Percentiles rank a stretch among this genome's conserved stretches.
phyloP scores from a whole-genome alignment of 35 echinoderm and acorn worm genomes.

The Anneissia japonica region DNA sequence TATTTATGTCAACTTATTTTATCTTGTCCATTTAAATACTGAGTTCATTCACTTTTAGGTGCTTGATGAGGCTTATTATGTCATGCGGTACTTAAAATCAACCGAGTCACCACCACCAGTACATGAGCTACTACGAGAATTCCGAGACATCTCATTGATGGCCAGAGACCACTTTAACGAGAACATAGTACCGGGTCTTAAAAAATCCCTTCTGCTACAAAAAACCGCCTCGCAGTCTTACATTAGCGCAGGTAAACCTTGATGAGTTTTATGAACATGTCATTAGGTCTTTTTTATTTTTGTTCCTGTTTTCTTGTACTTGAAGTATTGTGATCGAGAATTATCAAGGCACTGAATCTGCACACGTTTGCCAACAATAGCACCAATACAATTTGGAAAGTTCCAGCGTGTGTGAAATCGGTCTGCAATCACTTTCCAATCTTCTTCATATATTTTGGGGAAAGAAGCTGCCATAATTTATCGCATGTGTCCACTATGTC shows the following conservation, averaged over 20 bases:
- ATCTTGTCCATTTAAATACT: neutral
- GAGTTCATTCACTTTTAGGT: conserved; percentile 38
- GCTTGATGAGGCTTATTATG: conserved; percentile 75
- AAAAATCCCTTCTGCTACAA: conserved; percentile 20
- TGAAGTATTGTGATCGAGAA: conserved; percentile 17
- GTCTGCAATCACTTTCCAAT: conserved; percentile 40
- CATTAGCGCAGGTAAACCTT: neutral
- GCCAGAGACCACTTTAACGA: conserved; percentile 98
- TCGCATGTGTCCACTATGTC: too few species aligned
- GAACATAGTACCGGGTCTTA: conserved; percentile 80
- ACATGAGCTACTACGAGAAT: conserved; percentile 84
- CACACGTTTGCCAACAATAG: conserved; percentile 46
- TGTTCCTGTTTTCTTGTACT: conserved; percentile 43
- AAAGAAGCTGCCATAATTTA: too few species aligned
- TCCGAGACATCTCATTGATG: conserved; percentile 94
- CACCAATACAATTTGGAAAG: conserved; percentile 42
- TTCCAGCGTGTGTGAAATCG: conserved; percentile 28
- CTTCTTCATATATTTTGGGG: too few species aligned
- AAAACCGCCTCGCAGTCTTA: neutral
- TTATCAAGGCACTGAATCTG: conserved; percentile 21
- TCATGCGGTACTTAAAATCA: conserved; percentile 59
- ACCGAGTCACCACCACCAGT: conserved; percentile 53
- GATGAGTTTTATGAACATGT: too few species aligned
- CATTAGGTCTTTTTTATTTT: too few species aligned
- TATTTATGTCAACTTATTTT: too few species aligned